These are phyloP conservation scores for Neomonachus schauinslandi DNA, from an alignment of 2,113 vertebrate genomes.

Conservation along the genomic window DNA sequence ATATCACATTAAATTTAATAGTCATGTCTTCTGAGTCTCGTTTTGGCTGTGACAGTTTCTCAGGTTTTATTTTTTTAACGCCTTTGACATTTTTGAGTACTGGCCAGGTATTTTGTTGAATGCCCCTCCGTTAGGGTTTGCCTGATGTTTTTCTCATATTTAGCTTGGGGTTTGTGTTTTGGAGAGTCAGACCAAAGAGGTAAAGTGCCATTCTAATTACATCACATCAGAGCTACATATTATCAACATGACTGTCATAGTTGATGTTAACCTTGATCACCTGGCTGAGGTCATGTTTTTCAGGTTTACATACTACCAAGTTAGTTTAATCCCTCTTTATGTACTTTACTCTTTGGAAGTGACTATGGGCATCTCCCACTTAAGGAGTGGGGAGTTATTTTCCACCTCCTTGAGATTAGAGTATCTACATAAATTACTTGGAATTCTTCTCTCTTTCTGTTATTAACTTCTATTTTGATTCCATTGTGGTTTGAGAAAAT, in stretches of 20 bases:
- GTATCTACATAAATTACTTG: neutral
- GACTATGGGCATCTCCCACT: neutral
- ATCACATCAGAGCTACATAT: neutral
- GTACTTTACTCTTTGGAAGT: neutral
- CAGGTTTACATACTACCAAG: neutral
- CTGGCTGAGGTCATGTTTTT: neutral
- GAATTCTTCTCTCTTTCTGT: neutral
- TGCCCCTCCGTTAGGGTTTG: neutral
- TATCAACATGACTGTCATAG: neutral
- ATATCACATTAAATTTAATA: neutral
- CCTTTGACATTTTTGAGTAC: neutral
- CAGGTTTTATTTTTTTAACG: neutral
- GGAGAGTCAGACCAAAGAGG: neutral
- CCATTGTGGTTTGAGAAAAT: neutral
- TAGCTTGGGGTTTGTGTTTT: neutral
- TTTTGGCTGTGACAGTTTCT: neutral
- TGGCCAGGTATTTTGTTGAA: neutral
- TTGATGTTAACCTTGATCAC: neutral
- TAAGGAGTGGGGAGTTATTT: neutral
- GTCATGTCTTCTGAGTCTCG: neutral
- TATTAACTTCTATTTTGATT: neutral
- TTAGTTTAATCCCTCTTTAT: neutral
- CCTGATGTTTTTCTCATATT: neutral
- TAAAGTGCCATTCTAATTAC: neutral
- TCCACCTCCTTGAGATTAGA: neutral